Percentiles rank a stretch among this genome's conserved stretches.
These are phyloP conservation scores for Seriola dumerili DNA, from an alignment of 2,113 vertebrate species.

Conservation along the genomic window DNA sequence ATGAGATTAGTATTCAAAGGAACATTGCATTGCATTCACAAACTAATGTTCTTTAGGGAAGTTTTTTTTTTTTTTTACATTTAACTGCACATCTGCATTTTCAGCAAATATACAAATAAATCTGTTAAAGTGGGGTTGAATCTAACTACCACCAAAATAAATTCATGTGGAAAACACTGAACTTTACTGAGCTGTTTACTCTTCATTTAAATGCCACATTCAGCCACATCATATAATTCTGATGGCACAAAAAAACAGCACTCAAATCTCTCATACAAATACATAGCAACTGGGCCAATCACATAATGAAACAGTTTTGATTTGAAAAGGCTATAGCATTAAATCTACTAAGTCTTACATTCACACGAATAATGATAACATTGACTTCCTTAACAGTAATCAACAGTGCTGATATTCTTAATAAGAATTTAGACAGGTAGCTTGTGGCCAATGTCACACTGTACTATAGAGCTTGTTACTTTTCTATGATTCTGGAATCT, in stretches of 20 bases:
- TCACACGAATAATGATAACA: constrained; percentile 36
- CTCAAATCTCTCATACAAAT: constrained; percentile 28
- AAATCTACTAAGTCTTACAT: constrained; percentile 42
- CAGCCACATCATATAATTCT: constrained; percentile 22
- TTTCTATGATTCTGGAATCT: constrained; percentile 3
- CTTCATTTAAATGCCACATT: constrained; percentile 35
- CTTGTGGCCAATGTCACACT: constrained; percentile 8
- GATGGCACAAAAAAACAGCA: constrained; percentile 56
- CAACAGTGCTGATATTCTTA: background rate
- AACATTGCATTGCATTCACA: background rate
- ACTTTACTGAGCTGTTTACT: background rate
- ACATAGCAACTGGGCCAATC: constrained; percentile 28
- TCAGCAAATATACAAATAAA: background rate
- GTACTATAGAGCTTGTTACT: background rate
- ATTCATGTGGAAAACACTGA: constrained; percentile 13
- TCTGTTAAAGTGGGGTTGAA: background rate
- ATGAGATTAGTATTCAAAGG: background rate
- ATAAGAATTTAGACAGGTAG: constrained; percentile 12
- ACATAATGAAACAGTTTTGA: constrained; percentile 14
- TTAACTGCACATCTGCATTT: background rate
- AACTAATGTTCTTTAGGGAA: background rate
- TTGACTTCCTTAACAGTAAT: background rate
- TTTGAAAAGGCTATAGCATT: constrained; percentile 32
- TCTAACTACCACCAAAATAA: constrained; percentile 25
- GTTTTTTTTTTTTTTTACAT: no score